Conservation (phyloP, 2,113 vertebrate species). For the Vidua chalybeata region DNA sequence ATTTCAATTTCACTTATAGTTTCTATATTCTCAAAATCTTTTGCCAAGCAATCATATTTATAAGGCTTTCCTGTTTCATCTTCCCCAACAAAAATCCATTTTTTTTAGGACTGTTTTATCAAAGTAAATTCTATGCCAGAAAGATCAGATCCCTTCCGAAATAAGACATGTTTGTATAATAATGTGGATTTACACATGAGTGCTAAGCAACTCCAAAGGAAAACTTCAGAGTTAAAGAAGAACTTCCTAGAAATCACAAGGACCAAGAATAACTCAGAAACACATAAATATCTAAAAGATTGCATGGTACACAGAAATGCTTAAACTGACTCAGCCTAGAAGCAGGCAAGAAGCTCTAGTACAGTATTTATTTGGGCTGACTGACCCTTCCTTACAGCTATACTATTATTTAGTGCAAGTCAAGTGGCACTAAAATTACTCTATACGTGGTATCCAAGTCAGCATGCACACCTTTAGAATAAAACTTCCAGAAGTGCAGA, state of each 20-base stretch:
- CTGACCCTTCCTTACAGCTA: background rate
- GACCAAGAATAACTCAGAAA: background rate
- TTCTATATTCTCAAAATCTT: too few relatives aligned
- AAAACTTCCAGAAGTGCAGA: background rate
- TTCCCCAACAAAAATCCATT: background rate
- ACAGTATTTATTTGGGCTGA: background rate
- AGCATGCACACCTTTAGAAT: background rate
- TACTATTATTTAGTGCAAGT: background rate
- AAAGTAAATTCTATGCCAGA: background rate
- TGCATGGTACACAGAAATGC: background rate
- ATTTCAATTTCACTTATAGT: too few relatives aligned
- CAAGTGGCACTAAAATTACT: background rate
- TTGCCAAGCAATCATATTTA: too few relatives aligned
- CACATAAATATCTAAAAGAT: background rate
- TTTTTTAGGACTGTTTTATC: background rate
- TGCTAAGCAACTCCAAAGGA: background rate
- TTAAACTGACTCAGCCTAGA: background rate
- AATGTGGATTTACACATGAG: background rate
- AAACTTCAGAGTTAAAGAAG: background rate
- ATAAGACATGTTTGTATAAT: background rate
- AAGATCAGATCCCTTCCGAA: background rate
- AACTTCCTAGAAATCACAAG: background rate
- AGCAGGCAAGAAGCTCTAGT: background rate
- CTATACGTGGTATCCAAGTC: fast-evolving
- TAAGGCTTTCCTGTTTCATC: too few relatives aligned